A percentile compares a stretch with the other conserved stretches of the same genome.
These are phyloP conservation scores for Bergia sp. DNA, from an alignment of 92 coral and sea anemone species.

Conservation along the genomic window DNA sequence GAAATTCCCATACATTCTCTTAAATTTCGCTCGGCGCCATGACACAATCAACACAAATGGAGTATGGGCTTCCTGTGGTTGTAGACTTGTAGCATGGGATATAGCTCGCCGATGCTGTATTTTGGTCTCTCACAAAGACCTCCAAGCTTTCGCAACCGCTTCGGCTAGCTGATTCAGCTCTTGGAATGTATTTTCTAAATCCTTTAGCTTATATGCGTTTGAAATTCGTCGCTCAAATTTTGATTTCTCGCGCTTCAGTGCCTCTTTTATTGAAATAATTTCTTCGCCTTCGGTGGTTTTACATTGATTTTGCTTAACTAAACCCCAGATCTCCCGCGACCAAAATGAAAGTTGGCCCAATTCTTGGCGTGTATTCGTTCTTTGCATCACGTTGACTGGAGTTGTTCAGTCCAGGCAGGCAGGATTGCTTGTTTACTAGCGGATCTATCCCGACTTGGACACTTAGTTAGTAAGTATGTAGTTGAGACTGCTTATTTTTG, in stretches of 20 bases:
- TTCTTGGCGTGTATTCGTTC: not conserved
- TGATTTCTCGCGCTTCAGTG: conserved; percentile 29
- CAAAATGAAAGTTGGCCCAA: conserved; percentile 17
- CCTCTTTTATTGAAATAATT: conserved; percentile 24
- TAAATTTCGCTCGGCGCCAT: too few species aligned
- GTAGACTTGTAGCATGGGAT: not conserved
- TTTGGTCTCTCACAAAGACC: conserved; percentile 42
- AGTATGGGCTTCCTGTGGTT: too few species aligned
- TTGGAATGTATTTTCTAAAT: not conserved
- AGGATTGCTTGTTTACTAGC: too few species aligned
- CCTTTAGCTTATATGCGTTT: conserved; percentile 29
- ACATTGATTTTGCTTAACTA: conserved; percentile 27
- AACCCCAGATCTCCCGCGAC: conserved; percentile 6
- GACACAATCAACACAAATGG: too few species aligned
- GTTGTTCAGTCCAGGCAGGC: too few species aligned
- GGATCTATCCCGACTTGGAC: too few species aligned
- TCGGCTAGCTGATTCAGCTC: conserved; percentile 39
- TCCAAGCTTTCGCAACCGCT: conserved; percentile 40
- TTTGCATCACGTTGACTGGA: too few species aligned
- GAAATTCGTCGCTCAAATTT: conserved; percentile 33
- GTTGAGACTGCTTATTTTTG: too few species aligned
- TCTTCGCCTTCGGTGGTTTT: conserved; percentile 2
- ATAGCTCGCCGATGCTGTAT: conserved; percentile 28
- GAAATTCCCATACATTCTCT: too few species aligned
- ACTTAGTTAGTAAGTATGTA: too few species aligned